Base-by-base conservation (phyloP, 2,888 invertebrate species). In the Diaphora mendica region DNA sequence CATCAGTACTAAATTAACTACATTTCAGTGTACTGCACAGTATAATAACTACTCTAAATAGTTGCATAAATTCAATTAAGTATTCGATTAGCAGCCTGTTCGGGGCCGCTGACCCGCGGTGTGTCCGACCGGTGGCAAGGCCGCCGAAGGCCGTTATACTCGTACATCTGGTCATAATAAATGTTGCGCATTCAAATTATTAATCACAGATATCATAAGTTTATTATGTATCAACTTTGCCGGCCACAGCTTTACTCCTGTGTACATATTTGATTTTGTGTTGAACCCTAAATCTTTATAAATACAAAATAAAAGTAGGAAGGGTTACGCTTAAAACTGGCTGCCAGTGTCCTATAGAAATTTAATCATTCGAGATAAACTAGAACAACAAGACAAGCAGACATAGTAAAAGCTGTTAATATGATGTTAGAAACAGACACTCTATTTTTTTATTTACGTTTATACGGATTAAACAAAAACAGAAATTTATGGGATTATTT, bases 131-230 rank as follows among this genome's bases (percentile, higher is more conserved):
- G 84, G 85, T 84, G 88, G 89, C 95, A 94, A 95, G 95, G 94
- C 92, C 95, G 91, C 79, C 86, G 94, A 94, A 94, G 95, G 95
- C 93, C 93, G 92, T 91, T 91, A 91, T 89, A 87, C 89, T 85
- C 85, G 85, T 83, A 86, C 85, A 76, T 73, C 79, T 69, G 69
- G 72, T 72, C 76, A 72, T 74, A 80, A 77, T 80, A 73, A 77
- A 81, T 64, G 71, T 76, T 70, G 73, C 65, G 68, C 76, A 73
- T 74, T 79, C 67, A 77, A 74, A 83, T 81, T 78, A 81, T 79
- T 83, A 79, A 75, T 42, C 70, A 70, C 44, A n/a, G 51, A 74
- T 44, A 68, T 26, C 68, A 39, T 71, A 30, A 30, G 5, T 64
- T 15, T 35, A 62, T 62, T 62, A 62, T 5, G 23, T 55, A 55